Evolutionary conservation across 2,797 vertebrate genomes (phyloP).

Genomic region (Siniperca undulata): DNA sequence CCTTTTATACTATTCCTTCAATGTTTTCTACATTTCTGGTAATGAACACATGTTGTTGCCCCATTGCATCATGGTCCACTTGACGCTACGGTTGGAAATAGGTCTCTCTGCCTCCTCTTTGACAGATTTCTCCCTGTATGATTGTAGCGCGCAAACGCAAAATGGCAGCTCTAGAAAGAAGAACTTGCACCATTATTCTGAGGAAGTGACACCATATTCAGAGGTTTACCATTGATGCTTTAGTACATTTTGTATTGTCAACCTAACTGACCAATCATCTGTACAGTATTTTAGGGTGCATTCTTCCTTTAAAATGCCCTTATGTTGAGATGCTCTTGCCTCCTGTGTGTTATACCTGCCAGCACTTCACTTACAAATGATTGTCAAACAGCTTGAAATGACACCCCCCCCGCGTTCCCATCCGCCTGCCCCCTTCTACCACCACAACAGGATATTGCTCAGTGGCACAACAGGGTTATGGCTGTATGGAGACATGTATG

Average conservation of each 20-base stretch:
- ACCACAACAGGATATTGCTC: constrained; percentile 81
- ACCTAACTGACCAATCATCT: background rate
- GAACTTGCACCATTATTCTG: constrained; percentile 63
- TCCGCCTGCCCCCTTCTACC: constrained; percentile 18
- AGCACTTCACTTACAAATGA: constrained; percentile 3
- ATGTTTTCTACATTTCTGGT: background rate
- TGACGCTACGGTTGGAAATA: background rate
- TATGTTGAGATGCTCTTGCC: constrained; percentile 18
- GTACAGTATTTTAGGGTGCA: too few relatives aligned
- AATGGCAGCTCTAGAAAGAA: constrained; percentile 64
- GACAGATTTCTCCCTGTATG: constrained; percentile 9
- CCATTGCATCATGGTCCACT: background rate
- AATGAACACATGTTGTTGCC: background rate
- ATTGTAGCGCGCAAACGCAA: constrained; percentile 7
- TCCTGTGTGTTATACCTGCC: constrained; percentile 52
- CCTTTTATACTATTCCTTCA: too few relatives aligned
- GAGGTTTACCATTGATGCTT: background rate
- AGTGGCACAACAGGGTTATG: constrained; percentile 69
- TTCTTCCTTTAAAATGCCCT: background rate
- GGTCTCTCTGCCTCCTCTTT: background rate
- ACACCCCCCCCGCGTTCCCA: background rate
- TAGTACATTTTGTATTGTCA: constrained; percentile 25
- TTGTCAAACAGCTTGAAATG: constrained; percentile 30
- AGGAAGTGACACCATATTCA: constrained; percentile 60
- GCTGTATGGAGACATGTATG: constrained; percentile 77